Evolutionary conservation across 1,140 invertebrate species (phyloP), one percentile per base, ranked within the genome.

Genomic region (Magallana angulata): DNA sequence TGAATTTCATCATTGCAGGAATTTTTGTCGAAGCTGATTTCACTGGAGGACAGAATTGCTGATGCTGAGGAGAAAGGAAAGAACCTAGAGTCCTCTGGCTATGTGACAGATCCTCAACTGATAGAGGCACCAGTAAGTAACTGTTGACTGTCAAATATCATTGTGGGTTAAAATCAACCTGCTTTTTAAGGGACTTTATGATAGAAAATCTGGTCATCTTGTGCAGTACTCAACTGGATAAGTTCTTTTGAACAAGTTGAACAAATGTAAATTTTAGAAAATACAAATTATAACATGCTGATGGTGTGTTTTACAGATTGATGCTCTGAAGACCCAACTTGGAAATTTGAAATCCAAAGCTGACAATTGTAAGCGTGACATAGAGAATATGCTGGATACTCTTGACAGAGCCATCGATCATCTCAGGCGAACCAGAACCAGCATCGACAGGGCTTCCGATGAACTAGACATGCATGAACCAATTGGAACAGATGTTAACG

Each of bases 401-500:
- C 94, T 99, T 14, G 97, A 98, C 92, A 96, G 97, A 36, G 98
- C 99, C 95, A 98, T 98, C 62, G 90, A 92, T 57, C 91, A 90
- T 59, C 86, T 94, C 58, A 88, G 90, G 56, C 71, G 87, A 16
- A 87, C 91, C 36, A 87, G 94, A 96, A 97, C 97, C 58, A 97
- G 97, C 88, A 97, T 99, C 9, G 96, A 97, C 88, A 96, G 97
- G 90, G 97, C 97, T 7, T 93, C 95, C 85, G 96, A 98, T 92
- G 96, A 98, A n/a, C 95, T 96, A 24, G 96, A 96, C 89, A 96
- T 91, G 87, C 88, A 99, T 89, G 98, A 98, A 93, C 97, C 98
- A 0, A 97, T 99, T 2, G 98, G 97, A 57, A 98, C 97, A 0
- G 98, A 99, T 93, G 97, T 98, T 7, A 97, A 98, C 64, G 97